Percentiles rank a stretch among this genome's conserved stretches.
Evolutionary conservation across 2,797 vertebrate species (phyloP).

Genomic region (Lepilemur ruficaudatus): DNA sequence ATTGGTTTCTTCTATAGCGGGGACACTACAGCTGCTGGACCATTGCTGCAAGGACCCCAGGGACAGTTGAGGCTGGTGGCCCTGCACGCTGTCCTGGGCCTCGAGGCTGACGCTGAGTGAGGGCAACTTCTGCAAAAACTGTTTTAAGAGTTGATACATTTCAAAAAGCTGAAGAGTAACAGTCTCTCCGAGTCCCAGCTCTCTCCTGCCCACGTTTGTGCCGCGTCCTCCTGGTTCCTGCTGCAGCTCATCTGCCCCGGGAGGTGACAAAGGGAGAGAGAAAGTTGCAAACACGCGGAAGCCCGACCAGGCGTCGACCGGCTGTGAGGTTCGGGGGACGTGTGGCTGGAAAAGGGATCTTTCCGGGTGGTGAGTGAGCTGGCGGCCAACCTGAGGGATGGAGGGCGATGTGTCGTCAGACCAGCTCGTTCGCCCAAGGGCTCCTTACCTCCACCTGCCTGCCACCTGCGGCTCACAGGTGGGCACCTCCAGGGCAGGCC

Average conservation of each 20-base stretch:
- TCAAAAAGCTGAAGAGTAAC: background rate
- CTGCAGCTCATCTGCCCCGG: background rate
- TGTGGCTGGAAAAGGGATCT: background rate
- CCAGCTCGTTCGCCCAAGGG: fast-evolving
- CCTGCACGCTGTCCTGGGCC: fast-evolving
- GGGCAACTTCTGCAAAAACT: fast-evolving
- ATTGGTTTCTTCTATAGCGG: fast-evolving
- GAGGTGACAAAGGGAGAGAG: background rate
- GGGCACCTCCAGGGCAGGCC: no score
- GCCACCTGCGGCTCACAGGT: background rate
- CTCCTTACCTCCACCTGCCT: background rate
- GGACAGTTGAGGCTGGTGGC: fast-evolving
- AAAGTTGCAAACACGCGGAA: background rate
- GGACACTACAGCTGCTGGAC: fast-evolving
- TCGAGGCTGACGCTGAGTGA: fast-evolving
- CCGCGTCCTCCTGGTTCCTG: background rate
- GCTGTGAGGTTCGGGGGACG: background rate
- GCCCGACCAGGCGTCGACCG: fast-evolving
- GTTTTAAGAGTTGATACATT: background rate
- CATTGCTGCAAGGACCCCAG: fast-evolving
- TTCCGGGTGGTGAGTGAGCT: background rate
- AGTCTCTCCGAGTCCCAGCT: fast-evolving
- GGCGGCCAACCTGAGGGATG: background rate
- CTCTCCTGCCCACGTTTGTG: no score
- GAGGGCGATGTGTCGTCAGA: background rate